A percentile compares a stretch with the other conserved stretches of the same genome.
Evolutionary conservation across 2,888 invertebrate species (phyloP).

Genomic region (Andrena marginata): DNA sequence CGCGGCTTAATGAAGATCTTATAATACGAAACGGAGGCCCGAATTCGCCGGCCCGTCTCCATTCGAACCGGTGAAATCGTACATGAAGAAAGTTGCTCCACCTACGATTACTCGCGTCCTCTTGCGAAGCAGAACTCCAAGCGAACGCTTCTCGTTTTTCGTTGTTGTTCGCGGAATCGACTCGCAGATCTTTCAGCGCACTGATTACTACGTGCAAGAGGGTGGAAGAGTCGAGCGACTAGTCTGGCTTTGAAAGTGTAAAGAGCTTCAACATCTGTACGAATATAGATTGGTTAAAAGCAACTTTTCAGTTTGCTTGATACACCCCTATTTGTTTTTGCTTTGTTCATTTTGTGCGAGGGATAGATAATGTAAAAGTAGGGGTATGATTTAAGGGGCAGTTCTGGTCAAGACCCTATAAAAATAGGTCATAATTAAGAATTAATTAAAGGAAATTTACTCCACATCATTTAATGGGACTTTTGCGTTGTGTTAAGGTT

Average conservation of each 20-base stretch:
- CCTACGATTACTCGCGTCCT: conserved; percentile 1
- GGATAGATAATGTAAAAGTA: too few species aligned
- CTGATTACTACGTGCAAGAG: background rate
- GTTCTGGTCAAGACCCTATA: too few species aligned
- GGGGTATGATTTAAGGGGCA: too few species aligned
- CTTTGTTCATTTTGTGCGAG: too few species aligned
- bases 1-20: conserved; percentile 42
- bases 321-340: background rate
- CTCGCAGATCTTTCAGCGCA: background rate
- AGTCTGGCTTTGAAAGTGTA: background rate
- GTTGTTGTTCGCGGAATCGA: background rate
- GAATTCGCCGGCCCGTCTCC: conserved; percentile 13
- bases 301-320: background rate
- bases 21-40: conserved; percentile 12
- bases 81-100: background rate
- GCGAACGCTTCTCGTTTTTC: background rate
- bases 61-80: conserved; percentile 29
- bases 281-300: background rate
- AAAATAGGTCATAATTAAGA: too few species aligned
- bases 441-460: too few species aligned
- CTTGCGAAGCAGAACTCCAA: background rate
- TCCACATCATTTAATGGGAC: too few species aligned
- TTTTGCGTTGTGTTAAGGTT: too few species aligned
- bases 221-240: background rate
- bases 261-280: background rate